Evolutionary conservation across 2,113 vertebrate species (phyloP).

Genomic region (Onychostruthus taczanowskii): DNA sequence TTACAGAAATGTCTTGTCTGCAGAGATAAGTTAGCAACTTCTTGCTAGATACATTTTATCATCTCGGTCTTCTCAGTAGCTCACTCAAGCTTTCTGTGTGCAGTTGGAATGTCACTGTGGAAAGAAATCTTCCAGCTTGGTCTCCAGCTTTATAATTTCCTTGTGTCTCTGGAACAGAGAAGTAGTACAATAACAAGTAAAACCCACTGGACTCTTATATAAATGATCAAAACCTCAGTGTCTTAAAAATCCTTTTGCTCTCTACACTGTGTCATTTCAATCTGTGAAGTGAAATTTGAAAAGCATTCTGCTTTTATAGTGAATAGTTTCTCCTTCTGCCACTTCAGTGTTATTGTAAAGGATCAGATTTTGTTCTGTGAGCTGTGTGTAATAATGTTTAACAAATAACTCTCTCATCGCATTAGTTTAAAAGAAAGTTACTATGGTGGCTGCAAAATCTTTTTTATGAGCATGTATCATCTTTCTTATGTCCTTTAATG

Average conservation of each 20-base stretch:
- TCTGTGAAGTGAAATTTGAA: not conserved
- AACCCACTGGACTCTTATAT: not conserved
- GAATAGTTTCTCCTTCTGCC: not conserved
- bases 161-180: not conserved
- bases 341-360: not conserved
- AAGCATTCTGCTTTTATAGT: not conserved
- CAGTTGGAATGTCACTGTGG: not conserved
- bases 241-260: not conserved
- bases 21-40: not conserved
- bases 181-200: not conserved
- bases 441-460: not conserved
- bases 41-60: not conserved
- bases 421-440: constrained; percentile 10
- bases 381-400: not conserved
- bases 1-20: not conserved
- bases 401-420: not conserved
- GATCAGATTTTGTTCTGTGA: not conserved
- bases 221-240: not conserved
- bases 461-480: not conserved
- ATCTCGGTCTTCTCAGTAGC: not conserved
- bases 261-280: not conserved
- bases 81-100: not conserved
- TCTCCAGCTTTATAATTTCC: not conserved
- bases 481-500: not conserved
- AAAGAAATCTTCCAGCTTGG: not conserved